A percentile compares a stretch with the other conserved stretches of the same genome.
These are phyloP conservation scores for Leptoclinus maculatus DNA, from an alignment of 2,797 vertebrate genomes.

Conservation along the genomic window DNA sequence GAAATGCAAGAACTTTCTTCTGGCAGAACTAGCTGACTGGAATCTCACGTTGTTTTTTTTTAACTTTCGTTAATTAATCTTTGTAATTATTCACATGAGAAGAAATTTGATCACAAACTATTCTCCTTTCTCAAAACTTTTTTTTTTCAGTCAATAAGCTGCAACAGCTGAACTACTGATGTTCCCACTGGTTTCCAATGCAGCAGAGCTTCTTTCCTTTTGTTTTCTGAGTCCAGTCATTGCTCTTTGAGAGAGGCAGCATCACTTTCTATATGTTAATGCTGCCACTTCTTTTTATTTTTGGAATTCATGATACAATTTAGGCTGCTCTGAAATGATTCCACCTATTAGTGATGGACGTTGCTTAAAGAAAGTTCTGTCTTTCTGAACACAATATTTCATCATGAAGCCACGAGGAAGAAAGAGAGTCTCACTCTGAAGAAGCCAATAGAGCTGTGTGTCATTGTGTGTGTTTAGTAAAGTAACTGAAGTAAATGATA, in stretches of 20 bases:
- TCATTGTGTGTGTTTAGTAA: not conserved
- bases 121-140: not conserved
- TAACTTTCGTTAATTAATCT: conserved; percentile 11
- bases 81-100: not conserved
- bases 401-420: not conserved
- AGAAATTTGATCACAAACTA: not conserved
- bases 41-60: not conserved
- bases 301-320: not conserved
- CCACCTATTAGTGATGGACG: not conserved
- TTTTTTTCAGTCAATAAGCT: not conserved
- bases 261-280: not conserved
- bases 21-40: conserved; percentile 5
- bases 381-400: not conserved
- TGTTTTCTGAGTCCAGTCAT: not conserved
- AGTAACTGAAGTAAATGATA: not conserved
- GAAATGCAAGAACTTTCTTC: conserved; percentile 34
- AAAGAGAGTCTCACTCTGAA: not conserved
- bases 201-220: not conserved
- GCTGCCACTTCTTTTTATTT: not conserved
- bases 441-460: not conserved
- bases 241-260: not conserved
- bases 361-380: not conserved
- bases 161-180: conserved; percentile 18
- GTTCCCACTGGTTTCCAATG: not conserved
- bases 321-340: not conserved